Evolutionary conservation across 2,113 vertebrate species (phyloP).

Genomic region (Peromyscus polionotus): DNA sequence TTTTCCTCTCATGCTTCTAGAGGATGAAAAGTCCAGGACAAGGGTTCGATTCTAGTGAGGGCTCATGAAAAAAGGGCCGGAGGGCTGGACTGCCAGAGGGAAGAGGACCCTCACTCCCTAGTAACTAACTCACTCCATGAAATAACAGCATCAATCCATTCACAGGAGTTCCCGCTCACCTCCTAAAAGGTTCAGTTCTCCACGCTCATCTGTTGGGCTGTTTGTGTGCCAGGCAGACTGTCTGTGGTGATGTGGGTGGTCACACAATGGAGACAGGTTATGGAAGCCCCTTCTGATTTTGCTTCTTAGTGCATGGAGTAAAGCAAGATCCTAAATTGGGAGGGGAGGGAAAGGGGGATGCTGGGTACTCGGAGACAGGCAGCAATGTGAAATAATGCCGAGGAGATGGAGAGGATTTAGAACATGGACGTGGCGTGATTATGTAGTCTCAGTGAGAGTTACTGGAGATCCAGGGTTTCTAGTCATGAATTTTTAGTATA

Average conservation of each 20-base stretch:
- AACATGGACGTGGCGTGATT: background rate
- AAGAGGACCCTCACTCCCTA: background rate
- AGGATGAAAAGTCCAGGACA: background rate
- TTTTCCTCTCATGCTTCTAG: background rate
- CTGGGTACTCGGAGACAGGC: background rate
- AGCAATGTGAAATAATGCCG: background rate
- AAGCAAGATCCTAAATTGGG: background rate
- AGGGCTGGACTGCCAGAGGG: background rate
- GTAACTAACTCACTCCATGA: background rate
- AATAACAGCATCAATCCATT: background rate
- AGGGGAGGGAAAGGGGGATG: background rate
- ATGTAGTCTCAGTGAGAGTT: background rate
- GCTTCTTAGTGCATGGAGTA: background rate
- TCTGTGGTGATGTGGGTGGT: too few relatives aligned
- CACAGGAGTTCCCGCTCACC: background rate
- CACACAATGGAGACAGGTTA: rapidly evolving
- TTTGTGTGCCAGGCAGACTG: background rate
- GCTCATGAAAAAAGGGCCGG: background rate
- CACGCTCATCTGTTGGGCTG: too few relatives aligned
- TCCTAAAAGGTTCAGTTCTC: background rate
- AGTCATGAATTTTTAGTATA: background rate
- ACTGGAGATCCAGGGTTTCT: background rate
- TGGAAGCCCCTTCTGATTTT: background rate
- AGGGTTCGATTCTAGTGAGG: background rate
- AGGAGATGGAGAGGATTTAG: background rate